A percentile compares a stretch with the other conserved stretches of the same genome.
phyloP scores from a whole-genome alignment of 2,888 invertebrate species.

The Polia nebulosa region DNA sequence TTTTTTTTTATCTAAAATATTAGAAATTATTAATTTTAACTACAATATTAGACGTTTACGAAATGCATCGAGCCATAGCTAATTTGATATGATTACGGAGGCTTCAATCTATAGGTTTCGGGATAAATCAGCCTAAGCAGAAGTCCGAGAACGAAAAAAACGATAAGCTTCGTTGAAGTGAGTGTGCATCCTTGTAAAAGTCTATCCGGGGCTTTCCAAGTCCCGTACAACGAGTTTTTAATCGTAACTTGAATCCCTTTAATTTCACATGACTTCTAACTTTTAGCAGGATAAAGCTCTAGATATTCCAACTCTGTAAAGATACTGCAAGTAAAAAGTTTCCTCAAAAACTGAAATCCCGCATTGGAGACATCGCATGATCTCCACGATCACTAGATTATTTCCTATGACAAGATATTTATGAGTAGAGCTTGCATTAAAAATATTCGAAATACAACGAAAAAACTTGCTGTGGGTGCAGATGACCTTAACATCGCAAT shows the following conservation, averaged over 20 bases:
- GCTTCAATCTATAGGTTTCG: not conserved
- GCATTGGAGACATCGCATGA: not conserved
- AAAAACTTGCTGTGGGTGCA: too few species aligned
- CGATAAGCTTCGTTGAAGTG: not conserved
- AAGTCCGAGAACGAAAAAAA: not conserved
- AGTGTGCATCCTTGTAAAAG: not conserved
- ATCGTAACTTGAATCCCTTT: not conserved
- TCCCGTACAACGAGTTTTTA: not conserved
- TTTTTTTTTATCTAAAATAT: too few species aligned
- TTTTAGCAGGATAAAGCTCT: constrained; percentile 14
- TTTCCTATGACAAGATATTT: too few species aligned
- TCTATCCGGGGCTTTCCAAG: constrained; percentile 5
- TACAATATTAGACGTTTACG: too few species aligned
- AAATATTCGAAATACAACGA: too few species aligned
- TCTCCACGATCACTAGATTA: not conserved
- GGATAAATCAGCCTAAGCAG: not conserved
- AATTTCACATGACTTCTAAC: not conserved
- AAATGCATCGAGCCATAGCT: too few species aligned
- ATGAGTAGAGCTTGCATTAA: too few species aligned
- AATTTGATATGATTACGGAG: not conserved
- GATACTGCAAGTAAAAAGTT: not conserved
- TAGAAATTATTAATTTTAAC: too few species aligned
- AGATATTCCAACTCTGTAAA: not conserved
- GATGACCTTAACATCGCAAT: too few species aligned
- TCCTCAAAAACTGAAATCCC: not conserved